Evolutionary conservation across 1,140 invertebrate genomes (phyloP).

Genomic region (Drosophila sucinea): DNA sequence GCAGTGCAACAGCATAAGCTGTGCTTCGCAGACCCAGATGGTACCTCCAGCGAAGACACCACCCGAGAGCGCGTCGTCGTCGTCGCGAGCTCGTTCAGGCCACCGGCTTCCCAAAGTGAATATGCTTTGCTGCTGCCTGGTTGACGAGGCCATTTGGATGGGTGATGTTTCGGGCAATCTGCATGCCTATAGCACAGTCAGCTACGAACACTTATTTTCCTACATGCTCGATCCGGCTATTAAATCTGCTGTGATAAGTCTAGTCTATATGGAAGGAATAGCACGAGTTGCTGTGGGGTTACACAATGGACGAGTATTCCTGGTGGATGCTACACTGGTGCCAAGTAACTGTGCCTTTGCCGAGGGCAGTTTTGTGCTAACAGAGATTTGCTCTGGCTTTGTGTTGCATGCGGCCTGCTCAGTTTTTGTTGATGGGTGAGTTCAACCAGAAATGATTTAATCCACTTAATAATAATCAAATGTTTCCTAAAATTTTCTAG

Average conservation of each 20-base stretch:
- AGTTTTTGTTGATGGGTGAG: constrained; percentile 83
- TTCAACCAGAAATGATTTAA: neutral
- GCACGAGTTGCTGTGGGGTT: constrained; percentile 89
- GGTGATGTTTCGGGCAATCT: constrained; percentile 92
- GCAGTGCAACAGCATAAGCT: constrained; percentile 74
- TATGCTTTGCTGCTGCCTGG: constrained; percentile 85
- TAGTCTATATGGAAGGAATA: constrained; percentile 87
- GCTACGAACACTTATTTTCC: constrained; percentile 85
- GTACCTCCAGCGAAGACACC: constrained; percentile 53
- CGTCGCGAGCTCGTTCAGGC: constrained; percentile 52
- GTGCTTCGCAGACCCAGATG: constrained; percentile 61
- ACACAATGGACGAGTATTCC: constrained; percentile 89
- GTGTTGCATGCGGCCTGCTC: constrained; percentile 86
- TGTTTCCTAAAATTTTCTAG: constrained; percentile 64
- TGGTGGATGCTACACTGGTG: constrained; percentile 86
- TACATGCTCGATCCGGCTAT: constrained; percentile 84
- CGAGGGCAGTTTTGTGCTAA: constrained; percentile 90
- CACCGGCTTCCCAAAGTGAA: constrained; percentile 69
- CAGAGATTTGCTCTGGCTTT: constrained; percentile 88
- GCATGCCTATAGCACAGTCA: constrained; percentile 88
- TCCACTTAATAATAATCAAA: neutral
- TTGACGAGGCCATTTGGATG: constrained; percentile 90
- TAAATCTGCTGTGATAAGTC: constrained; percentile 85
- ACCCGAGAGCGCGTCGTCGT: constrained; percentile 38
- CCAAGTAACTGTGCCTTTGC: constrained; percentile 86